A percentile compares a stretch with the other conserved stretches of the same genome.
These are phyloP conservation scores for Protodeltote pygarga DNA, from an alignment of 2,888 invertebrate species.

Conservation along the genomic window DNA sequence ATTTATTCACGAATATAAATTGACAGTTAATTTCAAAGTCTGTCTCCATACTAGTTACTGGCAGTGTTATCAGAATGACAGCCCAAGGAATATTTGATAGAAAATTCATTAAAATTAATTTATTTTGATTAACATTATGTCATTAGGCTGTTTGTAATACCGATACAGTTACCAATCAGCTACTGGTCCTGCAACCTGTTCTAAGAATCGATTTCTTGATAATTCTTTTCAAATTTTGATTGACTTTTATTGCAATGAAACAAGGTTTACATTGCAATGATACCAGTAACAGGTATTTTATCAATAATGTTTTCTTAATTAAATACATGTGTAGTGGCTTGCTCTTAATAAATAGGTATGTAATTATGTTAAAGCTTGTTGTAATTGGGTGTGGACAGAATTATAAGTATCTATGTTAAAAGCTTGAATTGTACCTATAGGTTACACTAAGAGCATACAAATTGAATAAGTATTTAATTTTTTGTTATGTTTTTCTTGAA, in stretches of 20 bases:
- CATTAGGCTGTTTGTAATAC: conserved; percentile 41
- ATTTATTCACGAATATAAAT: conserved; percentile 22
- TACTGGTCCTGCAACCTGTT: conserved; percentile 34
- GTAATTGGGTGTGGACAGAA: not conserved
- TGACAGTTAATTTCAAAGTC: conserved; percentile 8
- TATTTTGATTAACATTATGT: conserved; percentile 49
- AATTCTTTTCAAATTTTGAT: not conserved
- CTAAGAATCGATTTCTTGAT: conserved; percentile 29
- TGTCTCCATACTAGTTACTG: conserved; percentile 33
- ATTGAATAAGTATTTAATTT: no score
- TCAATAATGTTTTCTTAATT: conserved; percentile 37
- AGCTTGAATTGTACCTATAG: no score
- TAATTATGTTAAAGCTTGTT: conserved; percentile 14
- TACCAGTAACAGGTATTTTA: conserved; percentile 1
- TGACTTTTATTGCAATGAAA: no score
- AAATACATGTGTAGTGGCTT: conserved; percentile 34
- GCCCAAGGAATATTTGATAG: conserved; percentile 42
- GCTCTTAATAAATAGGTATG: conserved; percentile 17
- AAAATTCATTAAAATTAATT: conserved; percentile 56
- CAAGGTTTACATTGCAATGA: no score
- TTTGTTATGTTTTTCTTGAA: no score
- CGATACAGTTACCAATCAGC: conserved; percentile 29
- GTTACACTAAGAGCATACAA: no score
- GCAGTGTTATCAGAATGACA: conserved; percentile 16
- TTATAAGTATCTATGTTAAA: conserved; percentile 12